Percentiles rank a stretch among this genome's conserved stretches.
Evolutionary conservation across 2,888 invertebrate species (phyloP).

Genomic region (Zonitis immaculata): DNA sequence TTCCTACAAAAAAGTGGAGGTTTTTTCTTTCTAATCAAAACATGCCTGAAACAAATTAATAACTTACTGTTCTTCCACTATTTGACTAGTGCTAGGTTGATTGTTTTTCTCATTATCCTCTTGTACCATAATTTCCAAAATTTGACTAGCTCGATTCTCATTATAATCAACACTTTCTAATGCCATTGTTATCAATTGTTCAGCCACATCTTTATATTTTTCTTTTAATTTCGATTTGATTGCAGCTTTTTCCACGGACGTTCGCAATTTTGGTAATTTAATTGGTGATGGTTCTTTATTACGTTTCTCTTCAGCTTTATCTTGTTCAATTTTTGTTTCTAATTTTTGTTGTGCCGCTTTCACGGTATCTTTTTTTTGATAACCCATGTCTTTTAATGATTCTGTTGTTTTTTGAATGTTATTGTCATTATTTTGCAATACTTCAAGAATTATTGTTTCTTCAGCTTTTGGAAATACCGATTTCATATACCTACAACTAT

Average conservation of each 20-base stretch:
- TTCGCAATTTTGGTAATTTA: slow-evolving; percentile 62
- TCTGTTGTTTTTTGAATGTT: slow-evolving; percentile 87
- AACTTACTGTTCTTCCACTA: slow-evolving; percentile 31
- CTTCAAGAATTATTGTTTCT: slow-evolving; percentile 78
- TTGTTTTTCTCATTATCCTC: slow-evolving; percentile 52
- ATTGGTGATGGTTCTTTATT: slow-evolving; percentile 33
- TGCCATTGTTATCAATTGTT: slow-evolving; percentile 77
- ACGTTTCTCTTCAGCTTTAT: slow-evolving; percentile 22
- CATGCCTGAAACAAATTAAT: no score
- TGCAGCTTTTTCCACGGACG: slow-evolving; percentile 56
- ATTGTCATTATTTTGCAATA: slow-evolving; percentile 80
- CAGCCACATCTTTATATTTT: slow-evolving; percentile 71
- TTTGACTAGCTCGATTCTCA: slow-evolving; percentile 74
- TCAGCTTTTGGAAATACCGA: slow-evolving; percentile 88
- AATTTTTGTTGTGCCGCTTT: slow-evolving; percentile 52
- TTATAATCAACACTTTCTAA: slow-evolving; percentile 85
- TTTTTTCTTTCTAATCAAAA: no score
- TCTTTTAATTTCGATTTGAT: slow-evolving; percentile 67
- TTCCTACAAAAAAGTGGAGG: slow-evolving; percentile 9
- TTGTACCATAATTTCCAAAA: slow-evolving; percentile 66
- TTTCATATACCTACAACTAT: slow-evolving; percentile 73
- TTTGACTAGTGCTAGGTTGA: slow-evolving; percentile 23
- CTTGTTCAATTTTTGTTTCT: slow-evolving; percentile 43
- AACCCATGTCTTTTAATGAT: slow-evolving; percentile 74
- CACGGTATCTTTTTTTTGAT: slow-evolving; percentile 67